phyloP scores from a whole-genome alignment of 2,888 invertebrate species.

The Psylliodes chrysocephalus region DNA sequence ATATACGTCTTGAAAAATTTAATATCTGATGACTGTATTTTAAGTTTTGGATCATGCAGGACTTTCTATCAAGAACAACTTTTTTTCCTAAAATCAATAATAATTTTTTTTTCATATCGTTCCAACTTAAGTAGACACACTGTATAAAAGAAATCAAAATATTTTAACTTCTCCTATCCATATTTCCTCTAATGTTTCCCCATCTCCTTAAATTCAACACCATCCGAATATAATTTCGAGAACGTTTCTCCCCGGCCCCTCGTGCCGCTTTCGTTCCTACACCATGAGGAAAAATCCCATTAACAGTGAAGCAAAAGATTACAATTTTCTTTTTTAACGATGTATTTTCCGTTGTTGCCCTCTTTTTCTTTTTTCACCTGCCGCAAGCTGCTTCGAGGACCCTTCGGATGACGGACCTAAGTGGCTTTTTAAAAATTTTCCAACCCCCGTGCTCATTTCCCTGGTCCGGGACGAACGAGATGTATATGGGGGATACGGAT shows the following conservation, averaged over 20 bases:
- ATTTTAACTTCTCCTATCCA: too few relatives aligned
- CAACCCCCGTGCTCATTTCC: constrained; percentile 45
- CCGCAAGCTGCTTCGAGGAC: constrained; percentile 43
- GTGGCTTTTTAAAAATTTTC: constrained; percentile 61
- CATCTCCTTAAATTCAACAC: constrained; percentile 3
- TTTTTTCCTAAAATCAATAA: too few relatives aligned
- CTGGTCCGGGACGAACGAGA: too few relatives aligned
- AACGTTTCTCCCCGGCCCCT: not conserved
- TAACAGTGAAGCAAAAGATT: constrained; percentile 42
- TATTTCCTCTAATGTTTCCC: not conserved
- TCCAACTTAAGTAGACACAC: too few relatives aligned
- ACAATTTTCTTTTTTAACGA: constrained; percentile 45
- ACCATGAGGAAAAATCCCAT: constrained; percentile 33
- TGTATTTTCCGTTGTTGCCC: constrained; percentile 39
- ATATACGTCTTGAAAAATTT: too few relatives aligned
- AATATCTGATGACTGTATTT: too few relatives aligned
- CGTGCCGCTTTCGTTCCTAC: constrained; percentile 29
- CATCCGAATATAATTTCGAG: constrained; percentile 1
- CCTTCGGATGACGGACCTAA: constrained; percentile 60
- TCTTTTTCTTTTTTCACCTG: constrained; percentile 37
- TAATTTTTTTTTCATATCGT: too few relatives aligned
- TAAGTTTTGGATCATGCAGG: too few relatives aligned
- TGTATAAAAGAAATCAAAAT: too few relatives aligned
- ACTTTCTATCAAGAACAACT: too few relatives aligned
- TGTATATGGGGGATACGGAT: too few relatives aligned